A percentile compares a stretch with the other conserved stretches of the same genome.
phyloP scores from a whole-genome alignment of 2,888 invertebrate species.

The Drosophila picticornis region DNA sequence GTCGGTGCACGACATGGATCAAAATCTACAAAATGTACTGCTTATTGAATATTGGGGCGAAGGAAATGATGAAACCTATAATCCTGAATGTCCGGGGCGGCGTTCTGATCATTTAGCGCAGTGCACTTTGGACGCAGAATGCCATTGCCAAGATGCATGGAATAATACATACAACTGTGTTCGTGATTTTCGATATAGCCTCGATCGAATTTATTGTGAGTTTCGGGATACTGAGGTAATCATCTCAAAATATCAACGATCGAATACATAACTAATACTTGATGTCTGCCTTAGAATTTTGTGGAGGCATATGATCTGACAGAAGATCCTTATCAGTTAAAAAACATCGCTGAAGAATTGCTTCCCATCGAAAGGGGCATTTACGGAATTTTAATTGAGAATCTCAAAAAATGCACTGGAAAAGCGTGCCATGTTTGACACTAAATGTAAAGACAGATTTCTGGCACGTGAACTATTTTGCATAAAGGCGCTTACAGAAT shows the following conservation, averaged over 20 bases:
- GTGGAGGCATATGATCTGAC: slow-evolving; percentile 91
- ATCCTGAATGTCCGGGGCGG: slow-evolving; percentile 88
- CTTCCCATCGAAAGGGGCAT: slow-evolving; percentile 87
- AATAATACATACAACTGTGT: slow-evolving; percentile 94
- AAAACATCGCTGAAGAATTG: slow-evolving; percentile 87
- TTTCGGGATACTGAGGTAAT: slow-evolving; percentile 85
- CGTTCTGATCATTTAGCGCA: slow-evolving; percentile 86
- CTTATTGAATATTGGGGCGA: slow-evolving; percentile 95
- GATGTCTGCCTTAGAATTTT: slow-evolving; percentile 87
- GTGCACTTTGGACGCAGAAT: slow-evolving; percentile 89
- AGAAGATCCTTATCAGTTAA: slow-evolving; percentile 90
- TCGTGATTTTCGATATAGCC: slow-evolving; percentile 87
- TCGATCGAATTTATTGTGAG: slow-evolving; percentile 85
- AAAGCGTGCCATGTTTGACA: slow-evolving; percentile 61
- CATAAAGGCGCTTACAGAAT: neutral
- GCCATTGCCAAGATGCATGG: slow-evolving; percentile 93
- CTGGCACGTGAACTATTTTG: neutral
- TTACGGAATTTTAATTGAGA: slow-evolving; percentile 85
- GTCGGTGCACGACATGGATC: slow-evolving; percentile 21
- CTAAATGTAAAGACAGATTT: neutral
- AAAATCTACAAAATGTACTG: slow-evolving; percentile 82
- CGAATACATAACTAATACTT: neutral
- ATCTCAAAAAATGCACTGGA: slow-evolving; percentile 82
- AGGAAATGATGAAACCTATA: slow-evolving; percentile 87
- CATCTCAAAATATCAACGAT: neutral